A percentile compares a stretch with the other conserved stretches of the same genome.
phyloP scores from a whole-genome alignment of 2,797 vertebrate species.

The Eulemur mongoz region DNA sequence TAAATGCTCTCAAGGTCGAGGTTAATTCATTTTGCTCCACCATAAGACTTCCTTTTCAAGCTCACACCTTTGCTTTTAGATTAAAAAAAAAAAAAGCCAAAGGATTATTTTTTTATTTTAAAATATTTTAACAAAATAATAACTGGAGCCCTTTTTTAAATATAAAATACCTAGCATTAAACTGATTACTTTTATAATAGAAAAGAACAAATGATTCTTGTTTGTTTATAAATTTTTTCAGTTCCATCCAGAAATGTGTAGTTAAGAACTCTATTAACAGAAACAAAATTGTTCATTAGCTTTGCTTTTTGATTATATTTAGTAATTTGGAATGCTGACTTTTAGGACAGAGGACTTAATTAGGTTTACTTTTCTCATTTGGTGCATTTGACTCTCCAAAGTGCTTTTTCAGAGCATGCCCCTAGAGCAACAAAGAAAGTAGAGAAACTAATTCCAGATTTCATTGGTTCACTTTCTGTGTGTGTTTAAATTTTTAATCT shows the following conservation, averaged over 20 bases:
- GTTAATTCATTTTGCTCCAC: slow-evolving; percentile 13
- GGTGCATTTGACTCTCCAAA: neutral
- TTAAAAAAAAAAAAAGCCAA: neutral
- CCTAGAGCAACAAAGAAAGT: neutral
- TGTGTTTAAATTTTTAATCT: neutral
- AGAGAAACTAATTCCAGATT: neutral
- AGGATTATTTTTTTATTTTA: neutral
- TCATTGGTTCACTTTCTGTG: neutral
- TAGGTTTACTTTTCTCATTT: neutral
- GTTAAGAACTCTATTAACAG: neutral
- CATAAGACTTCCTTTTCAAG: slow-evolving; percentile 48
- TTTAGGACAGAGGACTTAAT: neutral
- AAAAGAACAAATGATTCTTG: slow-evolving; percentile 32
- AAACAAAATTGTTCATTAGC: slow-evolving; percentile 6
- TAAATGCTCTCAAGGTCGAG: slow-evolving; percentile 47
- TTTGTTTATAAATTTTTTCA: slow-evolving; percentile 58
- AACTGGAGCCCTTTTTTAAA: neutral
- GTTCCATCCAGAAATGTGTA: neutral
- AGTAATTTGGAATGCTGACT: neutral
- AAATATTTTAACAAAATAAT: slow-evolving; percentile 43
- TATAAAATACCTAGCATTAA: neutral
- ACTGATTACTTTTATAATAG: slow-evolving; percentile 19
- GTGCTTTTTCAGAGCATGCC: neutral
- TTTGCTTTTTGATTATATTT: slow-evolving; percentile 30
- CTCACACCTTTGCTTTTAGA: neutral